Conservation (phyloP, 2,888 invertebrate genomes). For the Xestobium rufovillosum region DNA sequence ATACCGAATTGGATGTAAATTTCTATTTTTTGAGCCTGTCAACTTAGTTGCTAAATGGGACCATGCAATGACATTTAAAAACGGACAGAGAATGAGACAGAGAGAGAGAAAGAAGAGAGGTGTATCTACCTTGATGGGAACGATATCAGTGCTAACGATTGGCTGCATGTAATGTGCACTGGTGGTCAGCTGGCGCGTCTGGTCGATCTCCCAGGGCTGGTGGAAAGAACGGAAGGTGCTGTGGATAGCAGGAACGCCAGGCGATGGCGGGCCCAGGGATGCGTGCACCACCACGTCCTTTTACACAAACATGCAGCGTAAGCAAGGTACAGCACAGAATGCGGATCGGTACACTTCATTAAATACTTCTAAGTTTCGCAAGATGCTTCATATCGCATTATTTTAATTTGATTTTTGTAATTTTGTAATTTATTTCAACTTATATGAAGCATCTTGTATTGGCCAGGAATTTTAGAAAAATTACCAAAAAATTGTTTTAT, state of each 20-base stretch:
- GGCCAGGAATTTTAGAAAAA: no score
- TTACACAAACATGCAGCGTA: slow-evolving; percentile 44
- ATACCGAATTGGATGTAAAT: no score
- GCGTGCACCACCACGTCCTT: slow-evolving; percentile 46
- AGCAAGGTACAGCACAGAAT: slow-evolving; percentile 32
- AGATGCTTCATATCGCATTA: no score
- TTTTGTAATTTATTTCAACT: no score
- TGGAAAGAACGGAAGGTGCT: slow-evolving; percentile 53
- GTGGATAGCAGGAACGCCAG: slow-evolving; percentile 44
- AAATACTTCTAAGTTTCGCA: no score
- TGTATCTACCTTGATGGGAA: slow-evolving; percentile 47
- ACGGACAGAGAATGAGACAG: slow-evolving; percentile 10
- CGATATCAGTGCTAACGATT: slow-evolving; percentile 47
- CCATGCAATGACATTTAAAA: slow-evolving; percentile 3
- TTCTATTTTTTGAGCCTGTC: no score
- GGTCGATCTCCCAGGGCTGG: slow-evolving; percentile 62
- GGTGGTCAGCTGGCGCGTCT: slow-evolving; percentile 47
- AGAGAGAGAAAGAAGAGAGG: slow-evolving; percentile 12
- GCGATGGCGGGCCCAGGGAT: slow-evolving; percentile 41
- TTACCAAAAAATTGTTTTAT: no score
- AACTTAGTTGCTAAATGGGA: no score
- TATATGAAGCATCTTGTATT: no score
- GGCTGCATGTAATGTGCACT: slow-evolving; percentile 40
- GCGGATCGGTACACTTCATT: no score
- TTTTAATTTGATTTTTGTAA: no score